Evolutionary conservation across 2,888 invertebrate species (phyloP), one percentile per base, ranked within the genome.

Genomic region (Tryphoninae sp.): DNA sequence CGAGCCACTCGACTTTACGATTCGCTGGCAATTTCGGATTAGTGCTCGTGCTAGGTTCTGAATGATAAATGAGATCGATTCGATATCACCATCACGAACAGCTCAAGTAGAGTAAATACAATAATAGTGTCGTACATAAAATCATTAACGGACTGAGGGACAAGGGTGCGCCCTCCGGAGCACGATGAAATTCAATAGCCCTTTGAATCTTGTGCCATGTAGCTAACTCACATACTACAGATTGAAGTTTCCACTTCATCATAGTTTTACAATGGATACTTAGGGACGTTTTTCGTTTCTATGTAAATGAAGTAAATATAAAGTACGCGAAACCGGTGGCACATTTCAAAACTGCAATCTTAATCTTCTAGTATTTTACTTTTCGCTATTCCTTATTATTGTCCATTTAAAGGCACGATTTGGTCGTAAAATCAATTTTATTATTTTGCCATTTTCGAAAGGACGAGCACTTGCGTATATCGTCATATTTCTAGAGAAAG

Each of bases 1-100:
- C 91, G 59, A 92, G 88, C 84, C 90, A 91, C 83, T 91, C 91
- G 76, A 91, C 87, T 87, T 92, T 92, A 80, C 92, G 89, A 85
- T 89, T 89, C 51, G 90, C 87, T 49, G 90, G 89, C 69, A 91
- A 86, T 86, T 90, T 90, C 33, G 91, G 91, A 84, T 90, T 91
- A 55, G 88, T 86, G 84, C 91, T 91, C 73, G 90, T 89, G 62
- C 90, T 89, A 6, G 91, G 90, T 83, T 91, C 91, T 91, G 85
- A 78, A 84, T 82, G 78, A 73, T 64, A 78, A 81, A 78, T 51
- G 69, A 73, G 64, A 82, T 84, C 75, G 82, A 84, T 84, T 64
- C 59, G 61, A 79, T 61, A 19, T 22, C 62, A 42, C 62, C 71
- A 68, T 73, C 73, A 53, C 16, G 76, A 78, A 45, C 53, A 58